Conservation (phyloP, 2,888 invertebrate species). For the Pterobdella sp. region DNA sequence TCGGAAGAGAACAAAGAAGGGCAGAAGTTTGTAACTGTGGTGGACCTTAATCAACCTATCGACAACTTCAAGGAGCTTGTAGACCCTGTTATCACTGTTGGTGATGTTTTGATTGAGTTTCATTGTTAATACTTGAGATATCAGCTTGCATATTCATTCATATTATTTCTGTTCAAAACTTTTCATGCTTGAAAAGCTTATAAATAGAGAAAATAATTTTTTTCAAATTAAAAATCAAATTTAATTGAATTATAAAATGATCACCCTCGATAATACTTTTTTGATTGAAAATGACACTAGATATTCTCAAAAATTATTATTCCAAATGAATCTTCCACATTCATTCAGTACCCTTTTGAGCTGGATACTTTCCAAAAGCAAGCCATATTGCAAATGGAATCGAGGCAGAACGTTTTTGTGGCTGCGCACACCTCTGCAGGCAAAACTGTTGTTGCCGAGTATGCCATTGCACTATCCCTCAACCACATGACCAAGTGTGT, state of each 20-base stretch:
- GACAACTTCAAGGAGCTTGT: constrained; percentile 71
- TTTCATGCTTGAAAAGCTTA: neutral
- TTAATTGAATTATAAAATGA: too few relatives aligned
- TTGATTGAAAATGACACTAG: neutral
- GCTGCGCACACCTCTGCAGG: constrained; percentile 95
- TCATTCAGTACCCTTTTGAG: constrained; percentile 63
- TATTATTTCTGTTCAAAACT: neutral
- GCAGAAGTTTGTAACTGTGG: constrained; percentile 74
- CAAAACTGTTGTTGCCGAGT: constrained; percentile 98
- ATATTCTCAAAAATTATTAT: too few relatives aligned
- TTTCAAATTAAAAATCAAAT: neutral
- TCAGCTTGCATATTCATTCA: neutral
- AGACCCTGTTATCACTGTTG: constrained; percentile 66
- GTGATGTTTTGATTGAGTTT: constrained; percentile 1
- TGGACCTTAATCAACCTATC: constrained; percentile 73
- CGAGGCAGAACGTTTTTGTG: constrained; percentile 89
- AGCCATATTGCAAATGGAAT: constrained; percentile 86
- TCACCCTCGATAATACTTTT: neutral
- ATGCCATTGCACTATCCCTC: constrained; percentile 90
- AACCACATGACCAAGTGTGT: constrained; percentile 67
- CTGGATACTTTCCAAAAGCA: constrained; percentile 94
- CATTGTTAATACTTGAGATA: neutral
- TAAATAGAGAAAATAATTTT: neutral
- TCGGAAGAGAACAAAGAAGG: constrained; percentile 41
- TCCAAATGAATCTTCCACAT: too few relatives aligned